Evolutionary conservation across 2,113 vertebrate genomes (phyloP), one percentile per base, ranked within the genome.

Genomic region (Mungos mungo): DNA sequence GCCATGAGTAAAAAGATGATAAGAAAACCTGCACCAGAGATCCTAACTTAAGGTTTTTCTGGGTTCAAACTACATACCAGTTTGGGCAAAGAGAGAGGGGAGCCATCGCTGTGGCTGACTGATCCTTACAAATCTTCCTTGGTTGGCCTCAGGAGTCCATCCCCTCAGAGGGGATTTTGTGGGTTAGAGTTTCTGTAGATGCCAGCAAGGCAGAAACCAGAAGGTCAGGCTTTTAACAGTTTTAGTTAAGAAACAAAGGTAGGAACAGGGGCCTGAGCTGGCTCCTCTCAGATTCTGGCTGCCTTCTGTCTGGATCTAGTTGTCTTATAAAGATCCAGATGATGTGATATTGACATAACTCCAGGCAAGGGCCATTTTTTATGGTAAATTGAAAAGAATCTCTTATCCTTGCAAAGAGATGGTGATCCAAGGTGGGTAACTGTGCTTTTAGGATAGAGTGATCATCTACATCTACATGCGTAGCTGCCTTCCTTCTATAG

Each of bases 361-460:
- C 14, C 2, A 10, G 19, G 27, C 19, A 80, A 50, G 72, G 21
- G 10, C 57, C 54, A 31, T 13, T 80, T 76, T 66, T 79, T 52
- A 23, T 54, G 29, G 19, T 9, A 45, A 93, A 6, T 80, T 41
- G 38, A 13, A 87, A 96, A 95, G 54, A 19, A 66, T 9, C 23
- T 90, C 69, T 81, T 60, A 13, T 90, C 31, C 9, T 77, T 81
- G 81, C 21, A 54, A 88, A 92, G 41, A 87, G 47, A 35, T 16
- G n/a, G 81, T 33, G 33, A 65, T 65, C 35, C 29, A 52, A 69
- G 76, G 38, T n/a, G 45, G 63, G 45, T 93, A 74, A 66, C 2
- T 29, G 23, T 27, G n/a, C 21, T 68, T 29, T 38, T 27, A 4
- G 7, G 38, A 52, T 11, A 84, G 54, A 65, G 23, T 3, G 4